Conservation (phyloP, 2,888 invertebrate species). For the Pachliopta kotzebuea region DNA sequence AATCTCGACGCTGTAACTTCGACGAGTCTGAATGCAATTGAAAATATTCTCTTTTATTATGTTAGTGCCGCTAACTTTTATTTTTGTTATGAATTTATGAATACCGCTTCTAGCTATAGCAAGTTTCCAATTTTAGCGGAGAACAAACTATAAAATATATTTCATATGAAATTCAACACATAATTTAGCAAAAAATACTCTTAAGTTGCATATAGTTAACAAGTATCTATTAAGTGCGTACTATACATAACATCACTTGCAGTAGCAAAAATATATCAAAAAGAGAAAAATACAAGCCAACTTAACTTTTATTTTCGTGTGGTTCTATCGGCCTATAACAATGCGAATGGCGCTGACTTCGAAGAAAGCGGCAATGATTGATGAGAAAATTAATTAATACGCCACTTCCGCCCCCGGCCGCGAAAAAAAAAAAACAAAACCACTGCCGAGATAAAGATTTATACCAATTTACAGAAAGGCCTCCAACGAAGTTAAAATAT, state of each 20-base stretch:
- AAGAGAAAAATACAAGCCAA: slow-evolving; percentile 31
- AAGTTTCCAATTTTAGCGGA: too few species aligned
- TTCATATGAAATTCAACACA: too few species aligned
- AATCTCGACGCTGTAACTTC: too few species aligned
- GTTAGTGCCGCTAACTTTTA: too few species aligned
- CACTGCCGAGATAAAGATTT: slow-evolving; percentile 36
- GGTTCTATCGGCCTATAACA: slow-evolving; percentile 43
- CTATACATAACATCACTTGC: slow-evolving; percentile 12
- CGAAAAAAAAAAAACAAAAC: slow-evolving; percentile 54
- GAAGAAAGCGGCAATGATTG: slow-evolving; percentile 48
- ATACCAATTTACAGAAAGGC: slow-evolving; percentile 22
- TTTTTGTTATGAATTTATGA: too few species aligned
- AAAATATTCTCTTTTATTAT: too few species aligned
- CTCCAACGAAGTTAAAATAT: slow-evolving; percentile 5
- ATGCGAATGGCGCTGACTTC: slow-evolving; percentile 46
- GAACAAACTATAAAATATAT: too few species aligned
- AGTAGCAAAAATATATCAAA: slow-evolving; percentile 22
- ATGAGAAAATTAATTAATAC: slow-evolving; percentile 52
- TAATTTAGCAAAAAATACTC: too few species aligned
- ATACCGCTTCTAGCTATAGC: too few species aligned
- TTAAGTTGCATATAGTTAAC: too few species aligned
- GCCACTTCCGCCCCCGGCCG: slow-evolving; percentile 57
- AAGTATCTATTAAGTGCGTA: too few species aligned
- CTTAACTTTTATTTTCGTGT: slow-evolving; percentile 36
- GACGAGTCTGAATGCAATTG: too few species aligned